Evolutionary conservation across 2,113 vertebrate species (phyloP).

Genomic region (Natator depressus): DNA sequence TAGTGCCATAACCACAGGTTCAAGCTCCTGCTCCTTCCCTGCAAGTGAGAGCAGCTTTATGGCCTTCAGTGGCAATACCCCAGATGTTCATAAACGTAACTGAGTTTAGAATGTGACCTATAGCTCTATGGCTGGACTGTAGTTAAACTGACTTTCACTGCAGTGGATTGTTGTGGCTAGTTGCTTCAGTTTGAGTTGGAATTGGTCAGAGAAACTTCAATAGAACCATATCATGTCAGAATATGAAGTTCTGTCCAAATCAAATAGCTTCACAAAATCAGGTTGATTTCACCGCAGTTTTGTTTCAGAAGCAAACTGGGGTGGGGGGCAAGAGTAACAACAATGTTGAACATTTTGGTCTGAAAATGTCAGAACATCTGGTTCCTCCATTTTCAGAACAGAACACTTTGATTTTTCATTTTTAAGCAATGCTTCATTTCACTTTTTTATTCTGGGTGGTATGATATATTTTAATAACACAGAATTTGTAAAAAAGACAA

Average conservation of each 20-base stretch:
- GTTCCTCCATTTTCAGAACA: constrained; percentile 59
- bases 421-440: constrained; percentile 57
- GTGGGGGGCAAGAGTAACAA: too few relatives aligned
- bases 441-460: background rate
- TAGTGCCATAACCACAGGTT: background rate
- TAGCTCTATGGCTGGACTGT: background rate
- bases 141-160: background rate
- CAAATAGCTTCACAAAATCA: background rate
- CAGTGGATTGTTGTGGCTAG: background rate
- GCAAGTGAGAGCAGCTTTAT: accelerated
- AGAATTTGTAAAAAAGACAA: too few relatives aligned
- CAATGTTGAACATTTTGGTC: too few relatives aligned
- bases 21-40: background rate
- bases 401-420: constrained; percentile 62
- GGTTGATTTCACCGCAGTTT: constrained; percentile 40
- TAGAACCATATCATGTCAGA: background rate
- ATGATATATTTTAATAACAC: constrained; percentile 35
- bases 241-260: constrained; percentile 11
- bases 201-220: background rate
- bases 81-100: background rate
- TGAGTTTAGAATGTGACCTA: too few relatives aligned
- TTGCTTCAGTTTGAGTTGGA: background rate
- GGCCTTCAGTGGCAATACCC: accelerated
- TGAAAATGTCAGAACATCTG: constrained; percentile 21
- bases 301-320: too few relatives aligned